Percentiles rank a stretch among this genome's conserved stretches.
Evolutionary conservation across 2,113 vertebrate species (phyloP).

Genomic region (Eira barbara): DNA sequence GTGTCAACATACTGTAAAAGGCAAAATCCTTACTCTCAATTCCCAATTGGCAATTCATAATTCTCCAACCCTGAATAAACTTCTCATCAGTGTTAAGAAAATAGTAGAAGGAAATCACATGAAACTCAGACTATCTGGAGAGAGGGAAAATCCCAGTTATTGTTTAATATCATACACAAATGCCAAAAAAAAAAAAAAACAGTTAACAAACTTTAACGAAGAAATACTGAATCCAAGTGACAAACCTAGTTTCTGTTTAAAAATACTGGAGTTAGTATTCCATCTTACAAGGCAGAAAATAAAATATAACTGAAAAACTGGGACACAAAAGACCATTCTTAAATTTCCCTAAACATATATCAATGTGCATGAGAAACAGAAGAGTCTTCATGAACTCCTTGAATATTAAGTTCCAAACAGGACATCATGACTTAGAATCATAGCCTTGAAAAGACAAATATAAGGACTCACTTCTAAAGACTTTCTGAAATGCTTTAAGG

Average conservation of each 20-base stretch:
- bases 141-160: background rate
- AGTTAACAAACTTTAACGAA: background rate
- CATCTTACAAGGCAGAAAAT: background rate
- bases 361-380: background rate
- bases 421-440: background rate
- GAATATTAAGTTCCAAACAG: slow-evolving; percentile 1
- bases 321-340: background rate
- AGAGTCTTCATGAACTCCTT: background rate
- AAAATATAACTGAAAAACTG: background rate
- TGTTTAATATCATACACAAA: background rate
- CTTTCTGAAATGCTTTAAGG: background rate
- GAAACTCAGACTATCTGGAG: background rate
- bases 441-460: background rate
- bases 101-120: background rate
- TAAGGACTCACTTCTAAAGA: background rate
- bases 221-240: background rate
- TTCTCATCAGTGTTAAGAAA: background rate
- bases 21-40: background rate
- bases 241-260: background rate
- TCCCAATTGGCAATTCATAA: background rate
- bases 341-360: background rate
- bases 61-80: background rate
- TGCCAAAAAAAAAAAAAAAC: background rate
- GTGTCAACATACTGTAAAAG: background rate
- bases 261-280: background rate